Evolutionary conservation across 2,797 vertebrate species (phyloP).

Genomic region (Erpetoichthys calabaricus): DNA sequence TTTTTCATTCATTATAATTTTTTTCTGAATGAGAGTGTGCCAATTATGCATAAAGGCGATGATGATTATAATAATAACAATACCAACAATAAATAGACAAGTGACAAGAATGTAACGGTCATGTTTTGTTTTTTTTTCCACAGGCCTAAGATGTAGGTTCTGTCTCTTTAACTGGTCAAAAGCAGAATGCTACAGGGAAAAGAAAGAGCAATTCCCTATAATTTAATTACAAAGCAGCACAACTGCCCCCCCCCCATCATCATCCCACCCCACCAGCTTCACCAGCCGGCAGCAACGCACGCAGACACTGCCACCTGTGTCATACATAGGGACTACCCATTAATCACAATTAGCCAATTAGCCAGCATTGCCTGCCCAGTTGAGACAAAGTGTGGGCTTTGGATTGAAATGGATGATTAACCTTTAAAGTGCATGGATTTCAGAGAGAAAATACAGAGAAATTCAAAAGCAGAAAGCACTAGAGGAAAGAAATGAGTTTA

Average conservation of each 20-base stretch:
- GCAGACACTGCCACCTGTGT: constrained; percentile 57
- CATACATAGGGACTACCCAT: constrained; percentile 57
- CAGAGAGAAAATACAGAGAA: constrained; percentile 17
- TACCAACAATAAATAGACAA: no score
- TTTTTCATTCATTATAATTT: no score
- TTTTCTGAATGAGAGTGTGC: no score
- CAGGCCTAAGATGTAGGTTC: constrained; percentile 2
- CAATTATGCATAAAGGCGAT: no score
- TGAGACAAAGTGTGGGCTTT: constrained; percentile 30
- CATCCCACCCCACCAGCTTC: constrained; percentile 16
- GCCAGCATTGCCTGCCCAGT: constrained; percentile 39
- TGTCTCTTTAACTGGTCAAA: constrained; percentile 14
- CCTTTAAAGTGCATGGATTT: neutral
- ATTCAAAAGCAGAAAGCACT: neutral
- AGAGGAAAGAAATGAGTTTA: neutral
- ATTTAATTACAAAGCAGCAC: constrained; percentile 62
- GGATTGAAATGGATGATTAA: constrained; percentile 9
- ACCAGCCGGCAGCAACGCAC: constrained; percentile 44
- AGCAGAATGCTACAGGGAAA: constrained; percentile 9
- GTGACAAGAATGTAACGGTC: no score
- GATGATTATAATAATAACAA: no score
- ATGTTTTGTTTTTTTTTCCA: neutral
- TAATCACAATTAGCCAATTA: constrained; percentile 80
- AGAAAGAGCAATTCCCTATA: constrained; percentile 39
- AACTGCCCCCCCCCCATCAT: constrained; percentile 24